Percentiles rank a stretch among this genome's conserved stretches.
phyloP scores from a whole-genome alignment of 2,797 vertebrate species.

The Coluber constrictor region DNA sequence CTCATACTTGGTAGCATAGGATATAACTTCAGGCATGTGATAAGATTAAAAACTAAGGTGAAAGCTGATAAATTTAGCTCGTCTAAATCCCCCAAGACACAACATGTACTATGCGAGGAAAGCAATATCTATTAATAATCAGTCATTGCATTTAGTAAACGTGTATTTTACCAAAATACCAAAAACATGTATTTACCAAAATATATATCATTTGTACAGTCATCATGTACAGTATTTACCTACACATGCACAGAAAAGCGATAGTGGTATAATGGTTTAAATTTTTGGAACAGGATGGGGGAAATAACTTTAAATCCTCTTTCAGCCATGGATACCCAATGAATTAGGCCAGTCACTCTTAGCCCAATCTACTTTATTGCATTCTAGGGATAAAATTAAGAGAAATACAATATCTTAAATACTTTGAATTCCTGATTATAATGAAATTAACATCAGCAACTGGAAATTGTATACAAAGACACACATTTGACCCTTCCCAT shows the following conservation, averaged over 20 bases:
- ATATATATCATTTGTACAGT: background rate
- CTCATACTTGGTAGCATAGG: background rate
- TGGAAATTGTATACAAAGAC: background rate
- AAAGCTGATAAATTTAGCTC: background rate
- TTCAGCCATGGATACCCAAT: background rate
- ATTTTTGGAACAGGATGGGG: background rate
- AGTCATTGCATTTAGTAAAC: too few relatives aligned
- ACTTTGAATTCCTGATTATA: background rate
- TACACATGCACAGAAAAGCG: background rate
- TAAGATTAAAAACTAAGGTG: background rate
- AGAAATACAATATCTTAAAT: background rate
- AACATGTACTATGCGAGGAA: background rate
- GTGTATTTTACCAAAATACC: too few relatives aligned
- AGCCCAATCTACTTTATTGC: background rate
- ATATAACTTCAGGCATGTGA: background rate
- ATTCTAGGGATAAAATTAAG: background rate
- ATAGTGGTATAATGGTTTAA: background rate
- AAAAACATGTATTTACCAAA: background rate
- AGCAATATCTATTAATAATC: background rate
- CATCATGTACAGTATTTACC: background rate
- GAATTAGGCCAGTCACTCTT: background rate
- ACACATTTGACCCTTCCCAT: background rate
- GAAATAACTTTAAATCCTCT: background rate
- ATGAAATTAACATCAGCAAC: background rate
- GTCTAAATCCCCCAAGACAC: background rate